Evolutionary conservation across 2,888 invertebrate species (phyloP), one percentile per base, ranked within the genome.

Genomic region (Thelaira solivaga): DNA sequence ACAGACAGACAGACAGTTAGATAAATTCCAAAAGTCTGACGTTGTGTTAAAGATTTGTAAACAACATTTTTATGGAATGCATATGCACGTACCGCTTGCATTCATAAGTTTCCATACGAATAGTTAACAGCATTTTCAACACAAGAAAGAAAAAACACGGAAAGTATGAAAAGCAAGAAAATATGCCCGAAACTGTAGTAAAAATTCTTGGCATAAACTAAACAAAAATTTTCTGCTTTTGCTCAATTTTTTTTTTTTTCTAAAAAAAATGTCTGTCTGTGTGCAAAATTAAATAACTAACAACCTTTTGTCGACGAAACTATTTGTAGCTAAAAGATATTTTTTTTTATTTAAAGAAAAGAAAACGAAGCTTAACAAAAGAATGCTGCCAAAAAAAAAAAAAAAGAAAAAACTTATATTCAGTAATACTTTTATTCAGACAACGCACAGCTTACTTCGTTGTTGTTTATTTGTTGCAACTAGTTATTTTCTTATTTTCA

Each of bases 151-250:
- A n/a, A n/a, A n/a, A n/a, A n/a, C n/a, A n/a, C n/a, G 1, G 16
- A 8, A 49, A 39, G 16, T 59, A 29, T 39, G 20, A 69, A 69
- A 59, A 59, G n/a, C 26, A 64, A 24, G 8, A 39, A 51, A 51
- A 55, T 55, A 18, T 47, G 41, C 24, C n/a, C 8, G 2, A 29
- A 61, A 41, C 5, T 59, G 4, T 61, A 51, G 41, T 69, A 69
- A 31, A 61, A 59, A 69, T 69, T 59, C 49, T 31, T 59, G 31
- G 11, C 59, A 51, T 31, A 49, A 41, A 49, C 16, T 49, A 16
- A 31, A 67, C 31, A 0, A 18, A 20, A 41, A 49, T n/a, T n/a
- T n/a, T n/a, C n/a, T n/a, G n/a, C n/a, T n/a, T n/a, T n/a, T n/a
- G n/a, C n/a, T n/a, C n/a, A n/a, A n/a, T n/a, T n/a, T n/a, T n/a